Evolutionary conservation across 2,113 vertebrate genomes (phyloP).

Genomic region (Verasper variegatus): DNA sequence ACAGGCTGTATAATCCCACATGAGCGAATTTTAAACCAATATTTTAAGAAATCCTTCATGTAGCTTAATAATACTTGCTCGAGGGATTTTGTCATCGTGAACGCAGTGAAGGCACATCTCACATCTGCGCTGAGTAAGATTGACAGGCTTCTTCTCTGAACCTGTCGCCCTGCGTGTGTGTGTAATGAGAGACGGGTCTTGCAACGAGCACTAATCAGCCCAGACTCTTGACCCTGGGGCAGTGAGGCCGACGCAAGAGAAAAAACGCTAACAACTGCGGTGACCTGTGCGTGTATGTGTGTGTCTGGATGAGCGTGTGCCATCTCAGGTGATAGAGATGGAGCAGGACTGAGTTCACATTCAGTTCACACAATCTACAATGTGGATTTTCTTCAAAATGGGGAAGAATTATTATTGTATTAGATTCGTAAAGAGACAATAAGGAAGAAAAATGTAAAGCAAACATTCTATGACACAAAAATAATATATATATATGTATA

Average conservation of each 20-base stretch:
- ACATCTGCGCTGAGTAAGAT: slow-evolving; percentile 61
- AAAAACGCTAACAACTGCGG: slow-evolving; percentile 52
- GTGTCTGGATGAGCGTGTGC: slow-evolving; percentile 10
- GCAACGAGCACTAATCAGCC: slow-evolving; percentile 72
- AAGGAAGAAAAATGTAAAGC: neutral
- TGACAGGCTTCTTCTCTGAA: slow-evolving; percentile 74
- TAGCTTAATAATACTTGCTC: slow-evolving; percentile 12
- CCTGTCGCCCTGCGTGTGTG: slow-evolving; percentile 68
- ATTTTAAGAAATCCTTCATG: slow-evolving; percentile 6
- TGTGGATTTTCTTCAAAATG: neutral
- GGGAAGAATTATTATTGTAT: neutral
- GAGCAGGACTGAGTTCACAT: neutral
- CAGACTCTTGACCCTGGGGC: slow-evolving; percentile 69
- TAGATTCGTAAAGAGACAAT: neutral
- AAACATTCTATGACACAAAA: no score
- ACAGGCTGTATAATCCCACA: no score
- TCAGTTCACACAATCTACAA: neutral
- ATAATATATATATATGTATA: no score
- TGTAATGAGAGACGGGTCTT: slow-evolving; percentile 75
- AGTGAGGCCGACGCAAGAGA: slow-evolving; percentile 50
- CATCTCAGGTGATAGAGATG: slow-evolving; percentile 36
- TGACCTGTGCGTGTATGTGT: slow-evolving; percentile 25
- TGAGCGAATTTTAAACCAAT: neutral
- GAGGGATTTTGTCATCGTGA: slow-evolving; percentile 5
- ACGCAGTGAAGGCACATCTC: slow-evolving; percentile 37